phyloP scores from a whole-genome alignment of 2,113 vertebrate species.

The Oncorhynchus kisutch region DNA sequence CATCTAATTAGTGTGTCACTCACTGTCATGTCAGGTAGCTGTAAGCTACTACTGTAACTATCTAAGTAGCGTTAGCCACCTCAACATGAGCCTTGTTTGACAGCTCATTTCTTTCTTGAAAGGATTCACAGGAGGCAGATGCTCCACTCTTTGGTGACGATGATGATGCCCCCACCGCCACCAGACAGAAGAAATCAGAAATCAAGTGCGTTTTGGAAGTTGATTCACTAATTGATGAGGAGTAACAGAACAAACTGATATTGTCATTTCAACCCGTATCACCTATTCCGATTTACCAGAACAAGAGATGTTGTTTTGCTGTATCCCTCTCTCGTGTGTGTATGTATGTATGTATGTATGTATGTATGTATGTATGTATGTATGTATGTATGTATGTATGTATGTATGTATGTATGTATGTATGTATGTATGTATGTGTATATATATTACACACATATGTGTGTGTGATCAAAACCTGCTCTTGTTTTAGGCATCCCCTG shows the following conservation, averaged over 20 bases:
- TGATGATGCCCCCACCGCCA: slow-evolving; percentile 61
- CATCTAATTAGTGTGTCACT: background rate
- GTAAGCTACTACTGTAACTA: too few relatives aligned
- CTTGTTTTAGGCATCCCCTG: slow-evolving; percentile 83
- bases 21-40: background rate
- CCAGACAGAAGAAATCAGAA: slow-evolving; percentile 67
- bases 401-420: too few relatives aligned
- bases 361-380: too few relatives aligned
- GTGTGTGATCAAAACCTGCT: background rate
- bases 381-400: too few relatives aligned
- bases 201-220: slow-evolving; percentile 73
- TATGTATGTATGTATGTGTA: too few relatives aligned
- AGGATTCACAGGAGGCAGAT: slow-evolving; percentile 83
- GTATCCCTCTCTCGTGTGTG: too few relatives aligned
- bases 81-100: slow-evolving; percentile 6
- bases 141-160: slow-evolving; percentile 92
- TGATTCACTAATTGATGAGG: background rate
- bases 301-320: background rate
- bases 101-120: background rate
- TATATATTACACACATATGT: too few relatives aligned
- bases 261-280: background rate
- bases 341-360: too few relatives aligned
- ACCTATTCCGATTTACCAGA: background rate
- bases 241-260: background rate
- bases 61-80: too few relatives aligned